These are phyloP conservation scores for Acropora yongei DNA, from an alignment of 64 coral and sea anemone genomes.

Conservation along the genomic window DNA sequence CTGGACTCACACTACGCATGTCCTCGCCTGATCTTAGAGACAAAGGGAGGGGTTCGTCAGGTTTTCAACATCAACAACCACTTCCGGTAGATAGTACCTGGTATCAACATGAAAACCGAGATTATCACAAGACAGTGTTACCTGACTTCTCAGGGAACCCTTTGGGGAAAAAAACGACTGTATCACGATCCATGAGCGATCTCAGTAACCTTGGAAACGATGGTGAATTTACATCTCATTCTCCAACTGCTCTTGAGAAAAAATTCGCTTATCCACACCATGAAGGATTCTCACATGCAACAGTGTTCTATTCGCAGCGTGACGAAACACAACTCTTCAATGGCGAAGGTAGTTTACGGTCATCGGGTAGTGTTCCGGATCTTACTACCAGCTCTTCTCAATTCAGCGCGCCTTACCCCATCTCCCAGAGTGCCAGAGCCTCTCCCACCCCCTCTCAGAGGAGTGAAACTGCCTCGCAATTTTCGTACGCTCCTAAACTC, in stretches of 20 bases:
- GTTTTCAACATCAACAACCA: slow-evolving; percentile 1
- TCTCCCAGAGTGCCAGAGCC: background rate
- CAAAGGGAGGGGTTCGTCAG: background rate
- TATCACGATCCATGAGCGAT: slow-evolving; percentile 55
- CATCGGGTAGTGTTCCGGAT: slow-evolving; percentile 27
- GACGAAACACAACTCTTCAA: background rate
- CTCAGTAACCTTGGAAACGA: slow-evolving; percentile 26
- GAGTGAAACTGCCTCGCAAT: background rate
- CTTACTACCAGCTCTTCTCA: background rate
- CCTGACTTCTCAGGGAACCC: background rate
- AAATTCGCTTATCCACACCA: background rate
- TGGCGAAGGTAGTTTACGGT: background rate
- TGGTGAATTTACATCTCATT: background rate
- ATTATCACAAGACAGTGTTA: background rate
- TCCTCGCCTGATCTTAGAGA: slow-evolving; percentile 22
- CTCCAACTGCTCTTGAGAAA: background rate
- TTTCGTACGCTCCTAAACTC: background rate
- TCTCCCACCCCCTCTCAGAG: slow-evolving; percentile 23
- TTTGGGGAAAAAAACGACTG: background rate
- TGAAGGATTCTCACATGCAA: background rate
- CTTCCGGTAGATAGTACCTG: background rate
- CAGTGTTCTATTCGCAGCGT: background rate
- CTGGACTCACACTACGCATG: background rate
- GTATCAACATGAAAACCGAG: background rate
- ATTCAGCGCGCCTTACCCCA: background rate